Percentiles rank a stretch among this genome's conserved stretches.
Conservation (phyloP, 2,113 vertebrate genomes). For the Thamnophis sirtalis region DNA sequence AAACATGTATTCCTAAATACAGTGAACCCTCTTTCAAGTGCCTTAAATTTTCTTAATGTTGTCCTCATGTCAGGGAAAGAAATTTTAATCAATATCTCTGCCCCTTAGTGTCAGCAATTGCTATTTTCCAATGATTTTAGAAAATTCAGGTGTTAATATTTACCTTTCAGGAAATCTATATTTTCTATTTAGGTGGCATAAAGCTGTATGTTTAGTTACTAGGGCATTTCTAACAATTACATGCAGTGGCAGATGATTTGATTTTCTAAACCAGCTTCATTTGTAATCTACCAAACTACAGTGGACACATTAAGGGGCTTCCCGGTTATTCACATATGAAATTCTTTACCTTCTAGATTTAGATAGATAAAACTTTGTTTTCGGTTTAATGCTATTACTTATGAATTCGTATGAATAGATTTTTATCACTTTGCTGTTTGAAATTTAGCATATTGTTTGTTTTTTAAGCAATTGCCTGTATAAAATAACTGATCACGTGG, state of each 20-base stretch:
- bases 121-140: conserved; percentile 57
- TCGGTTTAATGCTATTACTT: background rate
- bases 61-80: conserved; percentile 60
- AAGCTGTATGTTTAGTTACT: background rate
- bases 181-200: background rate
- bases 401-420: background rate
- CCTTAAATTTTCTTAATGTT: conserved; percentile 71
- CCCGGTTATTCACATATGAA: background rate
- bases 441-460: background rate
- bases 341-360: conserved; percentile 27
- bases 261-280: conserved; percentile 13
- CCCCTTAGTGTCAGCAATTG: conserved; percentile 56
- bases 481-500: background rate
- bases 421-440: background rate
- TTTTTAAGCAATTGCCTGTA: background rate
- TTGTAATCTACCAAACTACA: background rate
- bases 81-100: conserved; percentile 61
- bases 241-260: background rate
- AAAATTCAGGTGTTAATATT: conserved; percentile 51
- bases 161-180: conserved; percentile 46
- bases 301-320: conserved; percentile 15
- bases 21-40: conserved; percentile 67
- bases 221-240: conserved; percentile 9
- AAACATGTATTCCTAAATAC: conserved; percentile 31
- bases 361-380: background rate